Evolutionary conservation across 1,140 invertebrate species (phyloP).

Genomic region (Drosophila prosaltans): DNA sequence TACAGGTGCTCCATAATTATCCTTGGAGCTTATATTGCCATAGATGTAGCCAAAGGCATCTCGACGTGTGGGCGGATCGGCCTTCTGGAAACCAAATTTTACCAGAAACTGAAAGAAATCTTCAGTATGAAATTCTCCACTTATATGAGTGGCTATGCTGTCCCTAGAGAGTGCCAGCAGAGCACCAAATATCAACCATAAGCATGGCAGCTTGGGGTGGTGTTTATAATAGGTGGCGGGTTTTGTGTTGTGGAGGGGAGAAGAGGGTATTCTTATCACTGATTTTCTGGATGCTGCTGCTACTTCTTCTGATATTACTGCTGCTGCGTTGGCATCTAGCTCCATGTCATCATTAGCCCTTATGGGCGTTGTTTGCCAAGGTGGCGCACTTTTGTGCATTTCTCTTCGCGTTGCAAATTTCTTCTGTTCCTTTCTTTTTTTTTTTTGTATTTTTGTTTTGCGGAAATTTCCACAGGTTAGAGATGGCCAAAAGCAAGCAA

Average conservation of each 20-base stretch:
- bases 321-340: slow-evolving; percentile 83
- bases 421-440: slow-evolving; percentile 25
- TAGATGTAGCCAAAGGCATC: slow-evolving; percentile 94
- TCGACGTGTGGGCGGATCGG: slow-evolving; percentile 90
- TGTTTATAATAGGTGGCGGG: slow-evolving; percentile 9
- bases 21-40: slow-evolving; percentile 93
- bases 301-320: neutral
- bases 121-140: slow-evolving; percentile 87
- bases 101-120: slow-evolving; percentile 96
- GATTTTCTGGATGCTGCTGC: slow-evolving; percentile 24
- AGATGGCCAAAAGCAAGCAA: neutral
- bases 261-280: slow-evolving; percentile 53
- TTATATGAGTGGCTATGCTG: slow-evolving; percentile 61
- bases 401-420: slow-evolving; percentile 44
- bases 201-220: slow-evolving; percentile 17
- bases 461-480: slow-evolving; percentile 59
- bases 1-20: slow-evolving; percentile 87
- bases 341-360: neutral
- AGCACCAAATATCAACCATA: slow-evolving; percentile 28
- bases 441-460: slow-evolving; percentile 62
- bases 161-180: slow-evolving; percentile 26
- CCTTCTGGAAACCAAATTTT: slow-evolving; percentile 98
- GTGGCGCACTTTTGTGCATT: slow-evolving; percentile 76
- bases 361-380: slow-evolving; percentile 54
- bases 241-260: slow-evolving; percentile 34